phyloP scores from a whole-genome alignment of 2,113 vertebrate species.

The Manacus vitellinus region DNA sequence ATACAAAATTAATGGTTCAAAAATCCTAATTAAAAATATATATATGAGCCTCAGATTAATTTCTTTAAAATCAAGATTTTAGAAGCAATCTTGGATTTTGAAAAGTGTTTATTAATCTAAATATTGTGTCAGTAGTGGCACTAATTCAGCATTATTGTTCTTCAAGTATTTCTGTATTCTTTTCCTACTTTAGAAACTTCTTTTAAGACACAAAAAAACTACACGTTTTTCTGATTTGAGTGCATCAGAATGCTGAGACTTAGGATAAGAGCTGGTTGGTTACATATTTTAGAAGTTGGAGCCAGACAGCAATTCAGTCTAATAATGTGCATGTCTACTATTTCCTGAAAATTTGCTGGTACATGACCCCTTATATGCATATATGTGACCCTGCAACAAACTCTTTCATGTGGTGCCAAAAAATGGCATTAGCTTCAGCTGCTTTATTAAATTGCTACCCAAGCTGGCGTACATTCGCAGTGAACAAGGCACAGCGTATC shows the following conservation, averaged over 20 bases:
- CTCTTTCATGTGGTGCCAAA: slow-evolving; percentile 45
- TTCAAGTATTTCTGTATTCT: neutral
- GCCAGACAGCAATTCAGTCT: slow-evolving; percentile 52
- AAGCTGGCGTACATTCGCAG: neutral
- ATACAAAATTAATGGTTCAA: neutral
- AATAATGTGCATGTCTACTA: slow-evolving; percentile 38
- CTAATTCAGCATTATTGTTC: neutral
- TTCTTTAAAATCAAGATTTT: neutral
- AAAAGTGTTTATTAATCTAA: neutral
- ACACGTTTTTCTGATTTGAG: slow-evolving; percentile 16
- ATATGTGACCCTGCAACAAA: slow-evolving; percentile 34
- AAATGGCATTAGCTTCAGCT: slow-evolving; percentile 28
- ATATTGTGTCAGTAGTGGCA: neutral
- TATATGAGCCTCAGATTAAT: neutral
- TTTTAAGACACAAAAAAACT: neutral
- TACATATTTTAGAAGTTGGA: slow-evolving; percentile 46
- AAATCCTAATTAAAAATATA: neutral
- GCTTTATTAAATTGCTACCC: slow-evolving; percentile 23
- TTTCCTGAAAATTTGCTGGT: slow-evolving; percentile 67
- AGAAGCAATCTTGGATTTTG: neutral
- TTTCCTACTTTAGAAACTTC: neutral
- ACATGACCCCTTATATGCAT: slow-evolving; percentile 46
- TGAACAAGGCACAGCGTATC: neutral
- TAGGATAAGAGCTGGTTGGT: slow-evolving; percentile 4
- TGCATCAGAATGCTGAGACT: neutral